Percentiles rank a stretch among this genome's conserved stretches.
Evolutionary conservation across 2,888 invertebrate species (phyloP).

Genomic region (Stenichneumon culpator): DNA sequence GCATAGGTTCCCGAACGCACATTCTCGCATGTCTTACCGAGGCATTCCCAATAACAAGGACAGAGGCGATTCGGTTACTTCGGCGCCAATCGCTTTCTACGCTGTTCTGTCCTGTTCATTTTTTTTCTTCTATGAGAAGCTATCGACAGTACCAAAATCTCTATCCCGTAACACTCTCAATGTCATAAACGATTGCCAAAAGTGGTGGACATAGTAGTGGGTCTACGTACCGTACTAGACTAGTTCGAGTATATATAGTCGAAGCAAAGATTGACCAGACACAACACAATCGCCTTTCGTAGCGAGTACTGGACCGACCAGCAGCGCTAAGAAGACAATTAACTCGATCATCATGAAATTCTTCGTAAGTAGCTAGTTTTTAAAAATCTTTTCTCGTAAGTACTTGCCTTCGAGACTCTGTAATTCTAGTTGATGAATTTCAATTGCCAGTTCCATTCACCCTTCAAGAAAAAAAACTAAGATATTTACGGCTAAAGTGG

Average conservation of each 20-base stretch:
- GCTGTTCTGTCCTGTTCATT: conserved; percentile 3
- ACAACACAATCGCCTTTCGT: conserved; percentile 70
- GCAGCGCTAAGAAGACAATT: conserved; percentile 69
- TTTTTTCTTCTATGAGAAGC: conserved; percentile 7
- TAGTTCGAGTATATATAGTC: conserved; percentile 54
- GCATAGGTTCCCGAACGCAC: conserved; percentile 25
- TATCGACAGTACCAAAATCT: conserved; percentile 25
- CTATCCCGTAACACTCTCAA: conserved; percentile 33
- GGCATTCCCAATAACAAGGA: conserved; percentile 58
- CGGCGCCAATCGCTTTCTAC: conserved; percentile 49
- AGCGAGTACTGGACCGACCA: conserved; percentile 75
- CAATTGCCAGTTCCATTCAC: too few species aligned
- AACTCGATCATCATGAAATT: conserved; percentile 73
- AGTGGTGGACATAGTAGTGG: conserved; percentile 42
- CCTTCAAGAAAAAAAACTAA: too few species aligned
- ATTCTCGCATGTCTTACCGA: conserved; percentile 36
- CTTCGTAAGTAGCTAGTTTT: conserved; percentile 79
- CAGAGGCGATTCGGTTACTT: conserved; percentile 43
- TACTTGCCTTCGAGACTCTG: background rate
- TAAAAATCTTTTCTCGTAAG: background rate
- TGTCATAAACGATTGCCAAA: conserved; percentile 41
- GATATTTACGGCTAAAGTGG: too few species aligned
- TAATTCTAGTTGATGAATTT: too few species aligned
- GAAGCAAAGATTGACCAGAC: conserved; percentile 42
- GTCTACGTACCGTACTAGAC: background rate